Evolutionary conservation across 2,797 vertebrate genomes (phyloP).

Genomic region (Sebastes paucispinis): DNA sequence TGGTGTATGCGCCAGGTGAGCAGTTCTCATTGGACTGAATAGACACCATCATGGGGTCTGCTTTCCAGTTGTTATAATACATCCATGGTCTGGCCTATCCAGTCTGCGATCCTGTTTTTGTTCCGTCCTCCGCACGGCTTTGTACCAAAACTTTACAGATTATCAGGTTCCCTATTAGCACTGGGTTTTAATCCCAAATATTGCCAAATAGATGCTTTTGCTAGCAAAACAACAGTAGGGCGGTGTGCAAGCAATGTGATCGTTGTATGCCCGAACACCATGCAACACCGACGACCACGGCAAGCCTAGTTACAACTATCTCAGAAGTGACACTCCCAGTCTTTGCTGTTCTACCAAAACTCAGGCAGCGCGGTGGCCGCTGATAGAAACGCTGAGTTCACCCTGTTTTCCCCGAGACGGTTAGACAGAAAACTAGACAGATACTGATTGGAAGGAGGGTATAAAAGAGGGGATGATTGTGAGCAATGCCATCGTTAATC

Average conservation of each 20-base stretch:
- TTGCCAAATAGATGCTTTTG: too few species aligned
- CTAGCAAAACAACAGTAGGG: neutral
- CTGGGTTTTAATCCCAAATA: too few species aligned
- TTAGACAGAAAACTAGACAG: slow-evolving; percentile 36
- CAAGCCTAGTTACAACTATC: neutral
- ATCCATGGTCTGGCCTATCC: neutral
- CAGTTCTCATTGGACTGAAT: neutral
- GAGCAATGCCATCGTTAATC: slow-evolving; percentile 68
- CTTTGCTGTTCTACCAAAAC: neutral
- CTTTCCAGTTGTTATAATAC: neutral
- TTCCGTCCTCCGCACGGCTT: neutral
- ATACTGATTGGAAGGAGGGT: slow-evolving; percentile 55
- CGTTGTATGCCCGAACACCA: neutral
- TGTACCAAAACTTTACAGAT: too few species aligned
- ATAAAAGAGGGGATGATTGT: slow-evolving; percentile 36
- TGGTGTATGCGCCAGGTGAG: neutral
- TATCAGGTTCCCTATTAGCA: too few species aligned
- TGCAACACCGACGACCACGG: neutral
- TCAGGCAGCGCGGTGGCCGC: slow-evolving; percentile 4
- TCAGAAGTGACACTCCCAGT: slow-evolving; percentile 1
- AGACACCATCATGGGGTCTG: neutral
- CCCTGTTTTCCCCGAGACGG: slow-evolving; percentile 18
- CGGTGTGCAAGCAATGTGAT: neutral
- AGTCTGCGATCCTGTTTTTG: neutral
- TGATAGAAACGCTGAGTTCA: slow-evolving; percentile 46